These are phyloP conservation scores for Megalops cyprinoides DNA, from an alignment of 2,797 vertebrate species.

Conservation along the genomic window DNA sequence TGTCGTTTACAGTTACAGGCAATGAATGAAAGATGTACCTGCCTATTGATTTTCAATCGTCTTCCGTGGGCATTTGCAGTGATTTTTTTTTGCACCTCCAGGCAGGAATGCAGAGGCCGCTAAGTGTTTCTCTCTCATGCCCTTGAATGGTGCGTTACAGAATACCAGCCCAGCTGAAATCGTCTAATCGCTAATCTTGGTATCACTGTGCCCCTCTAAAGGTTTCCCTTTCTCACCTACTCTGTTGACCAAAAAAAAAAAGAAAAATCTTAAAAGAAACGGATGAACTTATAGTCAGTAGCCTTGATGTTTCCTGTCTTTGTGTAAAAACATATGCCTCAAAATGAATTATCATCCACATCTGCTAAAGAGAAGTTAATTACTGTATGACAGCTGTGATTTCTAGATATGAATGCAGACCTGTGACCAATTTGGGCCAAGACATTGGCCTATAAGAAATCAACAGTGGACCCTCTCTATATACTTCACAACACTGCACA, in stretches of 20 bases:
- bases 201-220: background rate
- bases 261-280: no score
- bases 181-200: background rate
- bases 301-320: slow-evolving; percentile 4
- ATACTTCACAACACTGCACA: no score
- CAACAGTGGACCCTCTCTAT: no score
- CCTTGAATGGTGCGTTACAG: background rate
- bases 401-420: no score
- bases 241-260: no score
- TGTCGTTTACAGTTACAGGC: background rate
- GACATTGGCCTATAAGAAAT: no score
- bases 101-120: background rate
- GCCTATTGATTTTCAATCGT: slow-evolving; percentile 27
- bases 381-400: no score
- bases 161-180: background rate
- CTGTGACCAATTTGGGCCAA: no score
- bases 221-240: no score
- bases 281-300: background rate
- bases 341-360: no score
- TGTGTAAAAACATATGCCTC: slow-evolving; percentile 12
- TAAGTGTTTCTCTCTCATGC: slow-evolving; percentile 6
- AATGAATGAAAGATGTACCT: slow-evolving; percentile 19
- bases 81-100: background rate
- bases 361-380: no score
- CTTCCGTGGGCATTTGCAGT: slow-evolving; percentile 7